Evolutionary conservation across 1,140 invertebrate genomes (phyloP), one percentile per base, ranked within the genome.

Genomic region (Dinoponera quadriceps): DNA sequence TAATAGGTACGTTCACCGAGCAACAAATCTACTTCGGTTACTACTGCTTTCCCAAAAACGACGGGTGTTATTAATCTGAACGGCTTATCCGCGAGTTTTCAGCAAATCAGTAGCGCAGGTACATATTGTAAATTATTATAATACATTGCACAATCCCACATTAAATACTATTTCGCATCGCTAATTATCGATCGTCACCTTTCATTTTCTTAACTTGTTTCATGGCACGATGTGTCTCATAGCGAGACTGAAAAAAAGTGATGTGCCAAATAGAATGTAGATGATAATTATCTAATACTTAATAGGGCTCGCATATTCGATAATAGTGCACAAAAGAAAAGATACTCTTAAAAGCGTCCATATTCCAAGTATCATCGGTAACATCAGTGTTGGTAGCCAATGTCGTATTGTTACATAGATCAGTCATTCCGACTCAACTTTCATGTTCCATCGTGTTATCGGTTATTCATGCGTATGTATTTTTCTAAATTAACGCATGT

Each of bases 71-170:
- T 72, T 29, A 20, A 78, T 44, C 27, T 5, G 1, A 33, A 18
- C 11, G 16, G n/a, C 48, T 14, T n/a, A n/a, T 54, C 11, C 0
- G 49, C 1, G 22, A 7, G n/a, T 68, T 73, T 49, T 63, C 49
- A 16, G 18, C 9, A 71, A 85, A 73, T 68, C 84, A 78, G n/a
- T 54, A 80, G 25, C 22, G 22, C 81, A 69, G 55, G 62, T 86
- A 84, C 68, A 5, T 18, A 20, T 74, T 51, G 16, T 83, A 83
- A 29, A 48, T 0, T n/a, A 27, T 59, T 14, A 62, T 62, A 74
- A 68, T 81, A 83, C 71, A 89, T 89, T 89, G 88, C 88, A 89
- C 88, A 77, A 82, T 59, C 88, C 88, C 81, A 55, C 20, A 33
- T 68, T 81, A 88, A 88, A 88, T 83, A 88, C 74, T 83, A 88